Base-by-base conservation (phyloP, 1,140 invertebrate species). In the Drosophila takahashii region DNA sequence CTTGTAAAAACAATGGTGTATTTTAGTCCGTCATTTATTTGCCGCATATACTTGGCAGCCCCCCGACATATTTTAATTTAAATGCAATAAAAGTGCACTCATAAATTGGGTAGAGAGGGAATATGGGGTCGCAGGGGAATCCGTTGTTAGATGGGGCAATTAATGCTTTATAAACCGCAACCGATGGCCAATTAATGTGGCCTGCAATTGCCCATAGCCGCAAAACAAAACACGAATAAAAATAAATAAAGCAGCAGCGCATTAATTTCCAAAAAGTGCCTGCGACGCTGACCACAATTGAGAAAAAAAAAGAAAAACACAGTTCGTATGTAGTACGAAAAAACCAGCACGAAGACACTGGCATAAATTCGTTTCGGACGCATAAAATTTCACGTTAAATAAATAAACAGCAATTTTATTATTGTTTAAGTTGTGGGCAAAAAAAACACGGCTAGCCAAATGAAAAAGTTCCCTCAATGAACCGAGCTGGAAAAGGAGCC, bases 361-460 rank as follows among this genome's bases (percentile, higher is more conserved):
- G 51, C 72, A 66, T 66, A 77, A 80, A 81, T 81, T 80, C 50
- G 45, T 58, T 66, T 67, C 36, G 50, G 69, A 47, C 62, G 57
- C 64, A 78, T 86, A 69, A 74, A 87, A 87, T 56, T 86, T 80
- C 58, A 69, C 59, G 58, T 57, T 50, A 64, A 61, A 50, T 77
- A 84, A 85, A 85, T 81, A 87, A 85, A 87, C 78, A 80, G 37
- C 10, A 41, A 32, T 65, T 81, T 81, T 54, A 69, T 81, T 81
- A 87, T 85, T 85, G 83, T 78, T 81, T 66, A 77, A 75, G 64
- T 66, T 85, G 61, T 57, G 60, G 42, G 47, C 39, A 52, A 77
- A 42, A 70, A 58, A 60, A 77, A 69, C 39, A 75, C 53, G 45
- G 51, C 58, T 52, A 45, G 51, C 50, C 15, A 54, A 81, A 77